Evolutionary conservation across 2,797 vertebrate species (phyloP).

Genomic region (Trachurus trachurus): DNA sequence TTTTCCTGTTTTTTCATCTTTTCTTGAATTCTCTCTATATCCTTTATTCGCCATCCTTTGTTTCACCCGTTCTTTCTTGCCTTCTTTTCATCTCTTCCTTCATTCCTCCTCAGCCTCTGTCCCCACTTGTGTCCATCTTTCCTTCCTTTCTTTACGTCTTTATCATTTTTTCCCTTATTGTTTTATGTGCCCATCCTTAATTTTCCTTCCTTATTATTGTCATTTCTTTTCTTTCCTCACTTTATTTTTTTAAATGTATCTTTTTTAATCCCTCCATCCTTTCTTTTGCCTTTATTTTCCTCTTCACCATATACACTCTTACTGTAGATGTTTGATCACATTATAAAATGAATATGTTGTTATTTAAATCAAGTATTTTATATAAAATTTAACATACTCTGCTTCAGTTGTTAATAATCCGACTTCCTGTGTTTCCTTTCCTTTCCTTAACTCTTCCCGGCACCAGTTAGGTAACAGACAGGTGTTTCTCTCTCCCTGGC

Average conservation of each 20-base stretch:
- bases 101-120: not conserved
- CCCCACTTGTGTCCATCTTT: not conserved
- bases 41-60: no score
- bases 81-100: not conserved
- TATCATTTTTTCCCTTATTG: no score
- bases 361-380: no score
- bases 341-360: not conserved
- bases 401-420: no score
- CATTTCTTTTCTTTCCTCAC: not conserved
- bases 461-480: conserved; percentile 54
- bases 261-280: no score
- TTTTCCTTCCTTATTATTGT: no score
- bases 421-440: not conserved
- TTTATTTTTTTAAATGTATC: no score
- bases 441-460: conserved; percentile 10
- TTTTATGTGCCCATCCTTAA: no score
- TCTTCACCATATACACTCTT: not conserved
- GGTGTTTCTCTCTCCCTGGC: conserved; percentile 31
- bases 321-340: not conserved
- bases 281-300: not conserved
- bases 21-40: no score
- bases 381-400: no score
- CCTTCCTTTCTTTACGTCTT: not conserved
- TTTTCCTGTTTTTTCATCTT: no score
- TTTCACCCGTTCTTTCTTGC: no score